Base-by-base conservation (phyloP, 1,140 invertebrate species). In the Leptestheria dahalacensis region DNA sequence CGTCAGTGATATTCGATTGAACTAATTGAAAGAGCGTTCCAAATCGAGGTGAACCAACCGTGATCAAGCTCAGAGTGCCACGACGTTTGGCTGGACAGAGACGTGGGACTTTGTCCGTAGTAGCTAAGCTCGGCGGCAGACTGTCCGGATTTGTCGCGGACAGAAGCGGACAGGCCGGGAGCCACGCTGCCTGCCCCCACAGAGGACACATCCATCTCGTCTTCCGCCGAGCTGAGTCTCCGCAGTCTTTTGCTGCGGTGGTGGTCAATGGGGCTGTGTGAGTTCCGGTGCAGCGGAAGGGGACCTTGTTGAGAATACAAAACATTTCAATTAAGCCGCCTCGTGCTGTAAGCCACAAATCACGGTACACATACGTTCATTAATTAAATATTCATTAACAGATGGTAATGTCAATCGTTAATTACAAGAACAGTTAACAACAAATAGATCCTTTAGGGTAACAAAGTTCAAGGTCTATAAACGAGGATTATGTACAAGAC, bases 51-150 rank as follows among this genome's bases (percentile, higher is more conserved):
- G 28, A 61, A 66, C 70, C 64, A 64, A 74, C 74, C 74, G 66
- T 77, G 77, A 60, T 78, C 76, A 57, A 78, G 73, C 62, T 80
- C 79, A 48, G 76, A 75, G 63, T 79, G 78, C 79, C 79, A 81
- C 60, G 75, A 72, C 1, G 73, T 65, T 65, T 78, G 76, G 64
- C 72, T 75, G 55, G 74, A 74, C 33, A 78, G 66, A 25, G 74
- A 75, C 18, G 75, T 75, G 12, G 77, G 75, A 62, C 75, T 76
- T 64, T 80, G 78, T n/a, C 75, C 75, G 65, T 80, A 80, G 68
- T 79, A 80, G n/a, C 71, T 69, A 47, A 75, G 68, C 49, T 76
- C 72, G 59, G 71, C 68, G 11, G 55, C 61, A 28, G 61, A 48
- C 52, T 60, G 64, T 66, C 75, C 71, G 56, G 75, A 71, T 57